A percentile compares a stretch with the other conserved stretches of the same genome.
Evolutionary conservation across 2,113 vertebrate species (phyloP).

Genomic region (Penelope pileata): DNA sequence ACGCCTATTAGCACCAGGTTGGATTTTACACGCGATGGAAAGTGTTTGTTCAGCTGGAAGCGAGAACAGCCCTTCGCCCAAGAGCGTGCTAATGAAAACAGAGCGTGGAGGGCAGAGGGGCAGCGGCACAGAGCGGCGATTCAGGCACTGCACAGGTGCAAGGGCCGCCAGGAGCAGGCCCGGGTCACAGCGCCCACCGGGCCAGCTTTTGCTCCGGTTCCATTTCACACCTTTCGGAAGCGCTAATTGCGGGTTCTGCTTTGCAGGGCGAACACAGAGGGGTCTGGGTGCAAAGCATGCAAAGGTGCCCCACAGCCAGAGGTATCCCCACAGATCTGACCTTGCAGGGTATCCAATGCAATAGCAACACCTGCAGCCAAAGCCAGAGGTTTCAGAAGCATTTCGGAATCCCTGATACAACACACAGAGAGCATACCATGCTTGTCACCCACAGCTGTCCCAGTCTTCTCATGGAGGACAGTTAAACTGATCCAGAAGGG

Average conservation of each 20-base stretch:
- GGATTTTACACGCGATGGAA: constrained; percentile 51
- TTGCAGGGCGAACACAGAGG: too few relatives aligned
- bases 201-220: background rate
- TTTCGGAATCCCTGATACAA: background rate
- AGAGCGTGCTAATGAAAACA: constrained; percentile 61
- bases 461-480: background rate
- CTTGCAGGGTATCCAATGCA: background rate
- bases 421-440: background rate
- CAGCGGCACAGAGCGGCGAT: constrained; percentile 53
- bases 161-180: background rate
- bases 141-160: constrained; percentile 18
- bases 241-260: constrained; percentile 11
- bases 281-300: background rate
- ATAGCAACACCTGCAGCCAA: background rate
- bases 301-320: background rate
- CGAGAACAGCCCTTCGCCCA: constrained; percentile 31
- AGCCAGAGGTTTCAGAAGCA: background rate
- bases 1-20: constrained; percentile 60
- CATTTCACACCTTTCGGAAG: constrained; percentile 36
- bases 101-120: background rate
- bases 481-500: background rate
- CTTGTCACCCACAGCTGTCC: background rate
- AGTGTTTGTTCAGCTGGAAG: constrained; percentile 74
- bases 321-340: background rate
- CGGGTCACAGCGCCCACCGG: background rate